Base-by-base conservation (phyloP, 2,797 vertebrate species). In the Synanceia verrucosa region DNA sequence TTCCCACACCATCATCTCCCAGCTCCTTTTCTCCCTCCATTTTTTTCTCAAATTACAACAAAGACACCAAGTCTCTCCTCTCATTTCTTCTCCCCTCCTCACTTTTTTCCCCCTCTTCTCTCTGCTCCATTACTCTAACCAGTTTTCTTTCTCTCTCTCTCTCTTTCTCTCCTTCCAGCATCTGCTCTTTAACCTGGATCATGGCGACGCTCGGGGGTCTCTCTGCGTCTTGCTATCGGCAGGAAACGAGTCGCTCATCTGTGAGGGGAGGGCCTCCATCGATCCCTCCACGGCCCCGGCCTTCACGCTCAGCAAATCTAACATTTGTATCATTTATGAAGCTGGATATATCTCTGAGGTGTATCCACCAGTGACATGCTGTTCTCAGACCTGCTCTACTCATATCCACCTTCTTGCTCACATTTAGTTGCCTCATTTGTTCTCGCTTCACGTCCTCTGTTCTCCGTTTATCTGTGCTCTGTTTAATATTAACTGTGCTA, bases 281-380 rank as follows among this genome's bases (percentile, higher is more conserved):
- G 53, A 63, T 70, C 34, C 19, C 70, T 60, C 59, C 39, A 0
- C 3, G 10, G 66, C 46, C 57, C 47, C 23, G 13, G 63, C 82
- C 74, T 82, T 84, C 69, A 68, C 60, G 48, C 69, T 78, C 65
- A 71, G 72, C 63, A 81, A 52, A 64, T 83, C 63, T 58, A 66
- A 70, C 77, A 71, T 79, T 68, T 79, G 77, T 69, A 78, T 21
- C 24, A 11, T 68, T 81, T 51, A 71, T 56, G 61, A 41, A 57
- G 65, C 65, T 18, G 21, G 29, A 41, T 48, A 67, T 31, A 63
- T 82, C 74, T 74, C 67, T 19, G 44, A 68, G 70, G 76, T 63
- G 43, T 29, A 19, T 4, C 26, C 65, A 52, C n/a, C 16, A 18
- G n/a, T n/a, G n/a, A n/a, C n/a, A n/a, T n/a, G n/a, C n/a, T n/a